Evolutionary conservation across 1,140 invertebrate genomes (phyloP).

Genomic region (Tenebrio molitor): DNA sequence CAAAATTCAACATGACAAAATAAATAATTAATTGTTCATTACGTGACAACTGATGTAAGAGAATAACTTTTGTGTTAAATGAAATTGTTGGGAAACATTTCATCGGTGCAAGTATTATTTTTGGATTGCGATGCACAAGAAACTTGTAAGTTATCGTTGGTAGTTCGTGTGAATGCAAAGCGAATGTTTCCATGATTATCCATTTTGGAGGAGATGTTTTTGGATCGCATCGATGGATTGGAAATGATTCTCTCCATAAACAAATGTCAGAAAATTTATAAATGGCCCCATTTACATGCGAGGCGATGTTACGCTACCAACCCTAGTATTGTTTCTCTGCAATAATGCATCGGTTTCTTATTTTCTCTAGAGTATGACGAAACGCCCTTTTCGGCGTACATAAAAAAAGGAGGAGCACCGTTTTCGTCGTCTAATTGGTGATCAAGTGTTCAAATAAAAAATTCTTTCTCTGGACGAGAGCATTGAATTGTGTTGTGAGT

Average conservation of each 20-base stretch:
- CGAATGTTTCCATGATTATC: constrained; percentile 14
- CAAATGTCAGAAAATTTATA: constrained; percentile 57
- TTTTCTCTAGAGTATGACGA: background rate
- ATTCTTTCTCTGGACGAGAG: background rate
- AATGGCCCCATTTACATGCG: constrained; percentile 56
- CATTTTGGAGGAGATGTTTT: constrained; percentile 50
- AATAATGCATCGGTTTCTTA: constrained; percentile 22
- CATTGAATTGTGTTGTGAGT: background rate
- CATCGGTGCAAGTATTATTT: too few species aligned
- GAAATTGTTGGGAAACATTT: too few species aligned
- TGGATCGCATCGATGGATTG: constrained; percentile 47
- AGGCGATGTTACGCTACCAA: constrained; percentile 40
- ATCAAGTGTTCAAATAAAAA: background rate
- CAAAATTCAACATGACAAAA: too few species aligned
- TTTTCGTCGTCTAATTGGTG: background rate
- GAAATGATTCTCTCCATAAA: constrained; percentile 52
- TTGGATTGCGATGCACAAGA: too few species aligned
- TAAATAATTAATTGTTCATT: too few species aligned
- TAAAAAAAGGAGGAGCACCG: background rate
- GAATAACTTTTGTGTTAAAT: too few species aligned
- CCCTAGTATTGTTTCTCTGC: constrained; percentile 37
- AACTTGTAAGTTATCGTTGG: background rate
- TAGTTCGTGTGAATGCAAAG: background rate
- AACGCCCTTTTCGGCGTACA: background rate
- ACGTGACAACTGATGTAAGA: too few species aligned